Conservation (phyloP, 2,113 vertebrate genomes). For the Holacanthus passer region DNA sequence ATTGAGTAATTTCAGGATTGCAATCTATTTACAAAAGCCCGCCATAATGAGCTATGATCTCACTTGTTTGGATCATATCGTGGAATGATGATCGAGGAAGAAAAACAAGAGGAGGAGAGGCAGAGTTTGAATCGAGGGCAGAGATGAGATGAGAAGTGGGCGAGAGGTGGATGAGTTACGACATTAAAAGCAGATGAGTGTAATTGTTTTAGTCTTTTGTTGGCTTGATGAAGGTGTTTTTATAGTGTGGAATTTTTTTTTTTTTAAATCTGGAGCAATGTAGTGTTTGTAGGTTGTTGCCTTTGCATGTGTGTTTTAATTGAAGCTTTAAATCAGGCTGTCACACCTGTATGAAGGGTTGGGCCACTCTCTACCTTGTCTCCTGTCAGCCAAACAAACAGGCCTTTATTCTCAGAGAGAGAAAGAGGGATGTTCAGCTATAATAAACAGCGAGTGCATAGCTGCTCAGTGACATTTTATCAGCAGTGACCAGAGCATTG, state of each 20-base stretch:
- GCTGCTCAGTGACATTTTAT: neutral
- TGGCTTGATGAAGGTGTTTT: constrained; percentile 32
- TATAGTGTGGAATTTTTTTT: constrained; percentile 14
- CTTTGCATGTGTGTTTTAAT: constrained; percentile 43
- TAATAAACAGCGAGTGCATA: neutral
- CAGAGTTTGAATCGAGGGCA: constrained; percentile 1
- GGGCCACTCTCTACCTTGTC: constrained; percentile 37
- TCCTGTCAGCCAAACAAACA: constrained; percentile 61
- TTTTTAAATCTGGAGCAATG: constrained; percentile 17
- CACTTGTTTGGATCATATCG: constrained; percentile 64
- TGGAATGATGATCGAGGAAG: constrained; percentile 24
- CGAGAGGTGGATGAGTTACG: constrained; percentile 41
- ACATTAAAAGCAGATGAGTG: constrained; percentile 15
- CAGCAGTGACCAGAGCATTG: too few relatives aligned
- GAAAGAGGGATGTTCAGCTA: neutral
- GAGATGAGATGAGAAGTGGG: neutral
- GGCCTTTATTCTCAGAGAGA: constrained; percentile 52
- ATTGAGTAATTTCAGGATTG: constrained; percentile 59
- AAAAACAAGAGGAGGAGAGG: constrained; percentile 36
- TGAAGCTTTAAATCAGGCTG: constrained; percentile 68
- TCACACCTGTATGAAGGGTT: constrained; percentile 52
- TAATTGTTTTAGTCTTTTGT: constrained; percentile 56
- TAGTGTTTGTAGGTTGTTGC: constrained; percentile 23
- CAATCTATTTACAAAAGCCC: constrained; percentile 51
- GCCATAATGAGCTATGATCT: constrained; percentile 63